Evolutionary conservation across 2,888 invertebrate species (phyloP).

Genomic region (Tanytarsus gracilentus): DNA sequence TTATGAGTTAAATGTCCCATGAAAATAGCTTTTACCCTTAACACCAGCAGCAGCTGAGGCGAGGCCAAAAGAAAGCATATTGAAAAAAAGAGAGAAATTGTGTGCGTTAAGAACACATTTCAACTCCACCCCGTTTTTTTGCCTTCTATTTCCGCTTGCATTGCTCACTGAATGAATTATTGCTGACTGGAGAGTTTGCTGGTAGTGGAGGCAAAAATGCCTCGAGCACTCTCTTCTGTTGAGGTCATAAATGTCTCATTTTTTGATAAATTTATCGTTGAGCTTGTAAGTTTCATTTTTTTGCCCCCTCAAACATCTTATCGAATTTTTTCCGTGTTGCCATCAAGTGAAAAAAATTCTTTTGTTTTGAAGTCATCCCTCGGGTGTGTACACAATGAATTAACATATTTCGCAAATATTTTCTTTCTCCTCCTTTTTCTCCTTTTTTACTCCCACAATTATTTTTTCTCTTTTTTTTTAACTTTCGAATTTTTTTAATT

Average conservation of each 20-base stretch:
- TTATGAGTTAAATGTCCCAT: not conserved
- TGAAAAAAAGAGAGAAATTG: too few relatives aligned
- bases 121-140: not conserved
- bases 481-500: too few relatives aligned
- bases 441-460: too few relatives aligned
- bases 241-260: constrained; percentile 3
- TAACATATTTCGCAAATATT: too few relatives aligned
- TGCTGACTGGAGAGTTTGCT: not conserved
- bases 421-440: too few relatives aligned
- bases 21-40: not conserved
- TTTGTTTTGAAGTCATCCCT: too few relatives aligned
- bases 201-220: not conserved
- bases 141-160: not conserved
- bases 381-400: too few relatives aligned
- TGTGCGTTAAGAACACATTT: not conserved
- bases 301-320: too few relatives aligned
- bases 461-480: too few relatives aligned
- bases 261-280: not conserved
- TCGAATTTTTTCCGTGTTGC: too few relatives aligned
- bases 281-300: too few relatives aligned
- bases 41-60: not conserved
- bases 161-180: constrained; percentile 9
- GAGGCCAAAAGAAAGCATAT: not conserved
- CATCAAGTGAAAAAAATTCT: too few relatives aligned
- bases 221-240: not conserved